Base-by-base conservation (phyloP, 2,888 invertebrate genomes). In the Nephrotoma appendiculata region DNA sequence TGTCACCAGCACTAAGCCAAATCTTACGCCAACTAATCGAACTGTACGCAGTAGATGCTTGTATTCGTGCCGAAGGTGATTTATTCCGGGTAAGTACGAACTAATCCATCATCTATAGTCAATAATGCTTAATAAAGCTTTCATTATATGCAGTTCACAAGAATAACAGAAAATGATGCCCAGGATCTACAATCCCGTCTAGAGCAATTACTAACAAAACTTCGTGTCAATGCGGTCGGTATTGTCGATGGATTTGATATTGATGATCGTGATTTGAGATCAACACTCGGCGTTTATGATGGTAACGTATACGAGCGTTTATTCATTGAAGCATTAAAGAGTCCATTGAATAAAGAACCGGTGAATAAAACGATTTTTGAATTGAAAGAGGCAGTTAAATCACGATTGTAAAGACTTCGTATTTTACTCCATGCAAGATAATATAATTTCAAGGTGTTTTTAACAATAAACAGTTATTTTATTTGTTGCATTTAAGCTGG, bases 171-270 rank as follows among this genome's bases (percentile, higher is more conserved):
- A 87, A 88, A 87, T 42, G 89, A 90, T 87, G 89, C 92, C 15
- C 89, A 90, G 31, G 90, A 92, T 19, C 89, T 97, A 52, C 96
- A 96, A 89, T 91, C 91, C 86, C 95, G 95, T 92, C 92, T 97
- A 88, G 95, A 96, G 89, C 93, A 94, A 45, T 91, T 96, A 57
- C 92, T 98, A 87, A 92, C 92, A 0, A 93, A 93, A 44, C 92
- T 99, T 83, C 94, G 98, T 85, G 97, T 97, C 5, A 96, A 98
- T 91, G 98, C 97, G 0, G 96, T 99, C 0, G 95, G 96, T 0
- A 93, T 99, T 31, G 98, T 98, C 0, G 99, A 99, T 92, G 94
- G 96, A 11, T 99, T 98, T 90, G 98, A 98, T 90, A 94, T 96
- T 57, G 93, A 94, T 12, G 97, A 97, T 90, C 95, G 95, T 90